Conservation (phyloP, 2,797 vertebrate species). For the Yasuhikotakia modesta region DNA sequence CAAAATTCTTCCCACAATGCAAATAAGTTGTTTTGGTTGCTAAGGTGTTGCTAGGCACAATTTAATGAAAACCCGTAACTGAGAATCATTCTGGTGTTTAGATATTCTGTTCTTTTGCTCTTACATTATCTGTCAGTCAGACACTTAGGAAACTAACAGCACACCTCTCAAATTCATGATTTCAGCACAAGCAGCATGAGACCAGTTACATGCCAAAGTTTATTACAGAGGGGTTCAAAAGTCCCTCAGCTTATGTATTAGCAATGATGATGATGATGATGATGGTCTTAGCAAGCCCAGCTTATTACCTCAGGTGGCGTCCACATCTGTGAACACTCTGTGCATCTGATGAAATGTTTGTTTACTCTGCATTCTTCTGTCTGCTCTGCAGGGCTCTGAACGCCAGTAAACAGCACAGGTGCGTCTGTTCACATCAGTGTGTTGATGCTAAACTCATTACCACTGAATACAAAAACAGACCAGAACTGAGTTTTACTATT, state of each 20-base stretch:
- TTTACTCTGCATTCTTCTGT: too few relatives aligned
- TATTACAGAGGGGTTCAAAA: neutral
- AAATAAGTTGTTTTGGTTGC: neutral
- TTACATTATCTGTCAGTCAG: too few relatives aligned
- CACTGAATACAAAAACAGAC: constrained; percentile 63
- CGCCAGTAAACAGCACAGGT: constrained; percentile 54
- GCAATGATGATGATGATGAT: neutral
- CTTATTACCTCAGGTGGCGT: constrained; percentile 19
- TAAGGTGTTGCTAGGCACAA: too few relatives aligned
- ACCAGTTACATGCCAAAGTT: too few relatives aligned
- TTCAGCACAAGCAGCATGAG: too few relatives aligned
- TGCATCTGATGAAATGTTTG: constrained; percentile 31
- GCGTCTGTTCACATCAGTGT: constrained; percentile 37
- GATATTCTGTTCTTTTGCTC: too few relatives aligned
- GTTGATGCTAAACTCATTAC: constrained; percentile 63
- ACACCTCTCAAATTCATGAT: too few relatives aligned
- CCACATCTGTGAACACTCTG: constrained; percentile 44
- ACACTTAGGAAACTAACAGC: too few relatives aligned
- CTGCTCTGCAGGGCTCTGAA: constrained; percentile 37
- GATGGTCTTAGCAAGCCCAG: neutral
- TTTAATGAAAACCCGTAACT: neutral
- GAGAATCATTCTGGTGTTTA: too few relatives aligned
- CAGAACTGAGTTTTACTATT: constrained; percentile 64
- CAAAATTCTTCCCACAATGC: neutral
- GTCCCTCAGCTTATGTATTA: neutral